Base-by-base conservation (phyloP, 2,113 vertebrate species). In the Empidonax alnorum region DNA sequence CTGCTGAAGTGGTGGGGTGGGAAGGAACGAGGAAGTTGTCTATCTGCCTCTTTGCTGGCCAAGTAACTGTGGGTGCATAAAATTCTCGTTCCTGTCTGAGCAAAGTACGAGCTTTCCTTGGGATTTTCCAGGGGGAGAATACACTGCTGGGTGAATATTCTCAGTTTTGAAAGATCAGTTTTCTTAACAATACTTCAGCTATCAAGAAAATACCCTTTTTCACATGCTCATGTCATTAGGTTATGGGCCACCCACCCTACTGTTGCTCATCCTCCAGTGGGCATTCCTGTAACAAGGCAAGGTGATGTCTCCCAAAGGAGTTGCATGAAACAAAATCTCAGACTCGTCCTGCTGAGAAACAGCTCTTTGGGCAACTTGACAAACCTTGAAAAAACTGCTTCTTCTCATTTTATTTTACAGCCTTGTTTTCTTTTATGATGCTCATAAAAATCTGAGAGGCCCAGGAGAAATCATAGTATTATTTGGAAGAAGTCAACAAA, bases 21-120 rank as follows among this genome's bases (percentile, higher is more conserved):
- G 49, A 79, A 59, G 50, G 24, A 68, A 15, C 0, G 0, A 59
- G 31, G 39, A 89, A 58, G 14, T n/a, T 2, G 0, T 59, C 75
- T 47, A 5, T 80, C 30, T 14, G 13, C 6, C 58, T 68, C 62
- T 76, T 50, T 52, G 20, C n/a, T 88, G 41, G 35, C n/a, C 41
- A n/a, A 88, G 37, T 49, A 80, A 50, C 42, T 41, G 14, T 0
- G 2, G 23, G 14, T 7, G 3, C 19, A 68, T 44, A 52, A 86
- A 13, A 15, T 46, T 88, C 33, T 83, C 6, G 4, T 49, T 83
- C 46, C 19, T 73, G 15, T 52, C 18, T 21, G 46, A 78, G 44
- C 41, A 5, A 73, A 90, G 46, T 33, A 19, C 50, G 62, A 28
- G 10, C 59, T 92, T 79, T 90, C 75, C 25, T 20, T 53, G 46